Base-by-base conservation (phyloP, 2,797 vertebrate genomes). In the Tenualosa thibaudeaui region DNA sequence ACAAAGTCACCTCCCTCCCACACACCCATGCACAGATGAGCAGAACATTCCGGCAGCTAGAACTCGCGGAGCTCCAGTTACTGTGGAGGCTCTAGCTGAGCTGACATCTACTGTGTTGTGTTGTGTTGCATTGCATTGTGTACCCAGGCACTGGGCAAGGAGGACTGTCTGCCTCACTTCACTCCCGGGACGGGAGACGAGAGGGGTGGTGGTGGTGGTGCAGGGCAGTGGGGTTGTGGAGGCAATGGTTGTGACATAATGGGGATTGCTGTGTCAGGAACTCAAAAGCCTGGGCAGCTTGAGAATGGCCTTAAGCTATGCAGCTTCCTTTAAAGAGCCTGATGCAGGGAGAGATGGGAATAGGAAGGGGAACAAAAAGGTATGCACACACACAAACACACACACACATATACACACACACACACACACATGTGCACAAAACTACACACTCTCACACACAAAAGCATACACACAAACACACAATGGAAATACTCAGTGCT, bases 221-320 rank as follows among this genome's bases (percentile, higher is more conserved):
- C 10, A 15, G 5, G 54, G 5, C 58, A 17, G 58, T 0, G 58
- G 58, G 17, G 17, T 31, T 15, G 22, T 19, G 3, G 83, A 60
- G 24, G 75, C 43, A 51, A n/a, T n/a, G 49, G 37, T 75, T 75
- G 40, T 56, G 84, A 83, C 84, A 81, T 54, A 40, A 82, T 65
- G 13, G 31, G 81, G 81, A 58, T 54, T 68, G 78, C 56, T 40
- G 22, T 31, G 65, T 81, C 54, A 40, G 65, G 13, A 24, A 37
- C 17, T 37, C 40, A 19, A 49, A 84, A 26, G 46, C 65, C 65
- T 3, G 81, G 17, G 6, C 22, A 4, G 24, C 43, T 56, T 56
- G 43, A 46, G 24, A 31, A 24, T 46, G 10, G 46, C 17, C 50
- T 26, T 15, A 40, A 75, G 19, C 84, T 46, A 26, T 82, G 37